Evolutionary conservation across 2,888 invertebrate species (phyloP).

Genomic region (Fragum sueziense): DNA sequence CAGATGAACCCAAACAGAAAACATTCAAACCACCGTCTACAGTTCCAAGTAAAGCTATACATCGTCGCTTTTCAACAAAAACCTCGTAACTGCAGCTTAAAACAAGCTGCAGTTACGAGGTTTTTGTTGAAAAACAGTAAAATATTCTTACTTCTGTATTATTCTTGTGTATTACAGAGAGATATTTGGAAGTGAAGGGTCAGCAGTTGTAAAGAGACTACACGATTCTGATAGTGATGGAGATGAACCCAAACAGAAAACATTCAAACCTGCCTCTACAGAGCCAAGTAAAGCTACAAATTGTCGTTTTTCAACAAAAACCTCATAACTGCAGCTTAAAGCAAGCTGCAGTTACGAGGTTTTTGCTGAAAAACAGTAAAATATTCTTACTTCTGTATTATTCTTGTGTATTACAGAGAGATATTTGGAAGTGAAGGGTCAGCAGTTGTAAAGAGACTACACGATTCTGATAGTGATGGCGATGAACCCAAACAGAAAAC

Average conservation of each 20-base stretch:
- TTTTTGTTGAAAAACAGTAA: no score
- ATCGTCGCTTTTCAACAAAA: no score
- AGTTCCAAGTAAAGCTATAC: constrained; percentile 63
- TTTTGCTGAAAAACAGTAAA: neutral
- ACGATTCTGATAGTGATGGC: constrained; percentile 74
- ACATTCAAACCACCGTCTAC: constrained; percentile 32
- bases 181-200: constrained; percentile 75
- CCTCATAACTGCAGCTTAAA: no score
- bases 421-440: constrained; percentile 75
- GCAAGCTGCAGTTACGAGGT: no score
- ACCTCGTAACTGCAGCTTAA: no score
- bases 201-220: constrained; percentile 74
- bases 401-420: constrained; percentile 63
- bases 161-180: constrained; percentile 63
- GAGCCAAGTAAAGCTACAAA: constrained; percentile 67
- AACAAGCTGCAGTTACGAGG: no score
- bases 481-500: constrained; percentile 40
- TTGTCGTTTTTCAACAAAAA: neutral
- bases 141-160: no score
- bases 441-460: constrained; percentile 74
- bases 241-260: constrained; percentile 40
- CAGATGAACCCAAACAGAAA: constrained; percentile 49
- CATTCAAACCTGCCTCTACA: constrained; percentile 36
- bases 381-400: neutral
- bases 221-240: constrained; percentile 75